Evolutionary conservation across 1,140 invertebrate genomes (phyloP), one percentile per base, ranked within the genome.

Genomic region (Eriocheir sinensis): DNA sequence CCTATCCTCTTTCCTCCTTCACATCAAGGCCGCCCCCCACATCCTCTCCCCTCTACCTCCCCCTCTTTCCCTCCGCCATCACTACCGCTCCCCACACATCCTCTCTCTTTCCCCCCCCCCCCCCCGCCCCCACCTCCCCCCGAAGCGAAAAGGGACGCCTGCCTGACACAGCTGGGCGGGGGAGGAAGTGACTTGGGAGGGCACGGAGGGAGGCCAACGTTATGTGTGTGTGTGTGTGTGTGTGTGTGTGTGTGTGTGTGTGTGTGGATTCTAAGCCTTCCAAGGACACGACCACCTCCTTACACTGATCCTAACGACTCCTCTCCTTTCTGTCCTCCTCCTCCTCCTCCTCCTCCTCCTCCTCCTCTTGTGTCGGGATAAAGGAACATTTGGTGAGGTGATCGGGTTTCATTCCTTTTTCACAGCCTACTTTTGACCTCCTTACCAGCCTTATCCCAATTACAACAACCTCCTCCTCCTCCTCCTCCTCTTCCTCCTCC

Each of bases 351-450:
- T 53, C 48, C 48, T 53, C 48, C 48, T 53, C 48, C 48, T 53
- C 48, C 2, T 72, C 60, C 60, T 72, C 60, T n/a, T 72, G 21
- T 12, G n/a, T n/a, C 27, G 60, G 60, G 21, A 72, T 72, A 72
- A 72, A 72, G 27, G 60, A 27, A 72, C 60, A 72, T 72, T 72
- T n/a, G 60, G 60, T 8, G 60, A n/a, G 60, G 60, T 72, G 60
- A 72, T 72, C 60, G 60, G 6, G 60, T 72, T 72, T 72, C 60
- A 72, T 72, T n/a, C 53, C 60, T 72, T 72, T 72, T 72, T 72
- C 60, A 72, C 60, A 72, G 60, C 60, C 60, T 72, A 72, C 60
- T 72, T 72, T 72, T n/a, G 21, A n/a, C n/a, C n/a, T n/a, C 17
- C 60, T 72, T 21, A 53, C 48, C 48, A 53, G 48, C 48, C 8